Conservation (phyloP, 35 echinoderm and acorn worm genomes). For the Strongylocentrotus purpuratus region DNA sequence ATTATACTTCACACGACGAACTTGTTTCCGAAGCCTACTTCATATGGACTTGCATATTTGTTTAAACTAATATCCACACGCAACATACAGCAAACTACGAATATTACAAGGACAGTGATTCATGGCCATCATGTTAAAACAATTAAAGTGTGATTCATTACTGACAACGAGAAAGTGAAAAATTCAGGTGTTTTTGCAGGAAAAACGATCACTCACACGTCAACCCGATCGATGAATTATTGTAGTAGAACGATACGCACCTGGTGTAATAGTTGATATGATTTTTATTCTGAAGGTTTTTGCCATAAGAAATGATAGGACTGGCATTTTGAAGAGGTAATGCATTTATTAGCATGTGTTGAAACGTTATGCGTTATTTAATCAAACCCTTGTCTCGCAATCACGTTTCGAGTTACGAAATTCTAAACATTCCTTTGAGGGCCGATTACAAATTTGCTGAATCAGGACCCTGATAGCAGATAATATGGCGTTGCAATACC, state of each 20-base stretch:
- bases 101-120: background rate
- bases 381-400: background rate
- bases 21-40: too few species aligned
- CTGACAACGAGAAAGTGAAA: background rate
- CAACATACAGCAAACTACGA: too few species aligned
- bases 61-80: too few species aligned
- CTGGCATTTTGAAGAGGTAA: background rate
- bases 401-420: background rate
- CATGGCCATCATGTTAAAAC: background rate
- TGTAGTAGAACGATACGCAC: background rate
- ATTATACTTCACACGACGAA: too few species aligned
- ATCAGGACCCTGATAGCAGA: background rate
- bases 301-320: background rate
- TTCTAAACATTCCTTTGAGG: background rate
- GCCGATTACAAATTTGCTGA: background rate
- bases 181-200: background rate
- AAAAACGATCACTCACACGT: background rate
- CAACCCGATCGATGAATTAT: background rate
- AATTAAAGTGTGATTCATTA: background rate
- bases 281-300: background rate
- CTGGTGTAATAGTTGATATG: background rate
- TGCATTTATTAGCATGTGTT: background rate
- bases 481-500: background rate
- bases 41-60: too few species aligned
- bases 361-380: background rate